Evolutionary conservation across 1,140 invertebrate genomes (phyloP), one percentile per base, ranked within the genome.

Genomic region (Leptinotarsa defecta): DNA sequence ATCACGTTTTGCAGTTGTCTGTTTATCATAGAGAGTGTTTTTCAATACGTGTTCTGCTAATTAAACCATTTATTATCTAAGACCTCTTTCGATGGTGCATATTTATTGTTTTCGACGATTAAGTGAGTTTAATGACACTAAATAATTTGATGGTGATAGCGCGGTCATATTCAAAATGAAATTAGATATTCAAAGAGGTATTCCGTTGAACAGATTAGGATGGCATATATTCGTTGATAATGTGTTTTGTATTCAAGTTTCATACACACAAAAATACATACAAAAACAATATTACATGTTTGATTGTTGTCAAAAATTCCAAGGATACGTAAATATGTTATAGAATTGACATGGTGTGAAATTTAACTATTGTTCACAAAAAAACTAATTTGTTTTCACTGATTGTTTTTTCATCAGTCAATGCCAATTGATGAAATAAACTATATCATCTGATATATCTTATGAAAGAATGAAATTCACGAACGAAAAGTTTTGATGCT

Each of bases 21-120:
- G 75, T 52, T 76, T 77, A 76, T 76, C 75, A 74, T 71, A 78
- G 74, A 78, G 75, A 68, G 75, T 64, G 75, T 74, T 76, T 72
- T 74, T 69, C 67, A 65, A 73, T 78, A 78, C 77, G 77, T 78
- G 77, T 27, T 76, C 63, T 69, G 75, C 57, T 78, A 76, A 78
- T 78, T 76, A 76, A 78, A 68, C 71, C 63, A 76, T 63, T 72
- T 64, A 64, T 72, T 64, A 72, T 72, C 71, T 72, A 72, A 72
- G 62, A 62, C 52, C 71, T 72, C 62, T 24, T 72, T 63, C 22
- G 27, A 27, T 63, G 15, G 61, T 72, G 71, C 61, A 64, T 64
- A 64, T 62, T 72, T 72, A 63, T 72, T 72, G 57, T 62, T 72
- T 72, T 70, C 20, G 43, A 20, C 68, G 34, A 70, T 70, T 52